Evolutionary conservation across 2,888 invertebrate species (phyloP).

Genomic region (Homarus gammarus): DNA sequence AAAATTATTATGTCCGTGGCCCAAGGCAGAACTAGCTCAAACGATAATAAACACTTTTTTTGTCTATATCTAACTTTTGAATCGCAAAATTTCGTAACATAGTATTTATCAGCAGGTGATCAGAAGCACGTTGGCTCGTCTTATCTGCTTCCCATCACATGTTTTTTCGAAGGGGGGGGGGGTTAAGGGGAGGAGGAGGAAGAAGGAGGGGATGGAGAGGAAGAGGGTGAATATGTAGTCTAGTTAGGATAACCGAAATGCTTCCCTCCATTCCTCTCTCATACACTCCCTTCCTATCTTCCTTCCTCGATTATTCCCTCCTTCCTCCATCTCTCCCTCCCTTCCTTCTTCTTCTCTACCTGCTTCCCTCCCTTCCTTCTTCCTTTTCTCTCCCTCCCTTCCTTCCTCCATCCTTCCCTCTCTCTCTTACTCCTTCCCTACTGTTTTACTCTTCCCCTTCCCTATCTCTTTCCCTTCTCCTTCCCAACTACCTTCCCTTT

Average conservation of each 20-base stretch:
- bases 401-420: background rate
- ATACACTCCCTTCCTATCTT: background rate
- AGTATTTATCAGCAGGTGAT: slow-evolving; percentile 28
- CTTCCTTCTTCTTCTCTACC: background rate
- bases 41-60: slow-evolving; percentile 41
- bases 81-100: slow-evolving; percentile 48
- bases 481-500: slow-evolving; percentile 8
- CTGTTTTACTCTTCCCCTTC: background rate
- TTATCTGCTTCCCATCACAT: slow-evolving; percentile 30
- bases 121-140: slow-evolving; percentile 29
- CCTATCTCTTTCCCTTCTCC: slow-evolving; percentile 8
- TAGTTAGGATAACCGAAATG: background rate
- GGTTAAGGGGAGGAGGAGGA: no score
- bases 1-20: background rate
- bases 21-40: background rate
- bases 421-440: background rate
- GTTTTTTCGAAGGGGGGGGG: background rate
- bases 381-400: background rate
- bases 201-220: no score
- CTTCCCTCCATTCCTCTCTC: background rate
- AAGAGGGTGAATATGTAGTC: background rate
- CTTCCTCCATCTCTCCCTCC: background rate
- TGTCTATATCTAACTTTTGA: slow-evolving; percentile 20
- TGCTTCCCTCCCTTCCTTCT: background rate
- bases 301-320: background rate